Evolutionary conservation across 2,797 vertebrate species (phyloP), one percentile per base, ranked within the genome.

Genomic region (Centroberyx gerrardi): DNA sequence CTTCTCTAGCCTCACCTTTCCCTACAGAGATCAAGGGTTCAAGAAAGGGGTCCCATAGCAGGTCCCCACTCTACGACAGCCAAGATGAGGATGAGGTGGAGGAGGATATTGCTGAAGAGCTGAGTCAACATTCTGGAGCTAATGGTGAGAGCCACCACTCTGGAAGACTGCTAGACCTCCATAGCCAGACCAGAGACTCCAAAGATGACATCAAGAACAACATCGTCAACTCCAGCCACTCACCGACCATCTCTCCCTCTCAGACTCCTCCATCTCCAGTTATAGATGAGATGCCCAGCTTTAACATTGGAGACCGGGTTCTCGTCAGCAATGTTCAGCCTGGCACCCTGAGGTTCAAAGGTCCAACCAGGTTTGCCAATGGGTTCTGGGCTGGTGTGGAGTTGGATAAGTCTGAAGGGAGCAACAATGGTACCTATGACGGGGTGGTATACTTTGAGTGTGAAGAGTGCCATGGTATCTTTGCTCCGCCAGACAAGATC

Each of bases 321-420:
- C 94, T 99, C 27, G 97, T 99, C 8, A 97, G 97, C 65, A 92
- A 94, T 8, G 94, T 99, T 75, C 97, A 99, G 48, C 97, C 97
- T n/a, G 98, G 98, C 49, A 99, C 93, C 0, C 79, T 99, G 49
- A 90, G 93, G 76, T 99, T 99, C 90, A 98, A 99, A 94, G 98
- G 98, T 22, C 84, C 90, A 17, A 98, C 98, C 54, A 93, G 92
- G 67, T 99, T 99, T 88, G 97, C 97, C 46, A 95, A 96, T 84
- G 98, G 98, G 8, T 96, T 97, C 89, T 99, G 98, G 98, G 97
- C 97, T n/a, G 98, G 98, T 0, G 97, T 99, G 64, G 98, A 99
- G 87, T 88, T 99, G 74, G 98, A 99, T 79, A 95, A 96, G 80
- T 95, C 97, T 48, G 97, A 99, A 92, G 98, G 98, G 58, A 99